Conservation (phyloP, 2,113 vertebrate genomes). For the Herpetotheres cachinnans region DNA sequence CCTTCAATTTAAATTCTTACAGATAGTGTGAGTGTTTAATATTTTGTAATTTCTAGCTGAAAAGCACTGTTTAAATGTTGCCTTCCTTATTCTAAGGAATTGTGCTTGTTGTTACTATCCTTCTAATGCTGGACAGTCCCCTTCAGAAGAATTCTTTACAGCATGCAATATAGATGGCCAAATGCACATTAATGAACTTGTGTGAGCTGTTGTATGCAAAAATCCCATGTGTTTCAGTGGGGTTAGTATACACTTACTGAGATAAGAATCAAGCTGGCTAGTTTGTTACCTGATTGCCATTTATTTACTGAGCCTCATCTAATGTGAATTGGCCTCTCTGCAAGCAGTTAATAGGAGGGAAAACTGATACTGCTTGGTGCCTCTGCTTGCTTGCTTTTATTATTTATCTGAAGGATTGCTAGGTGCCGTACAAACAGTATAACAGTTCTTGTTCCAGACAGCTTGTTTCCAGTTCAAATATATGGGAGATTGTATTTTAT, state of each 20-base stretch:
- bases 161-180: not conserved
- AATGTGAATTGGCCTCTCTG: not conserved
- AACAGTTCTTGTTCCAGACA: not conserved
- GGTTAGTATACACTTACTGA: accelerated
- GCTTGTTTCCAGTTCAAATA: not conserved
- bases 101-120: not conserved
- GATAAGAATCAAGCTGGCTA: not conserved
- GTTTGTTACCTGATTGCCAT: not conserved
- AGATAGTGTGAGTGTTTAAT: too few relatives aligned
- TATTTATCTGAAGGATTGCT: not conserved
- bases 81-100: not conserved
- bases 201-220: not conserved
- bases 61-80: not conserved
- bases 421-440: not conserved
- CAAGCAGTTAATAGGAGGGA: not conserved
- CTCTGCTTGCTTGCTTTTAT: not conserved
- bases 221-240: accelerated
- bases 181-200: not conserved
- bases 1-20: not conserved
- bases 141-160: not conserved
- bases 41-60: not conserved
- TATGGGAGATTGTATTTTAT: not conserved
- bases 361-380: not conserved
- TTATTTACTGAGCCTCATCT: not conserved
- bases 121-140: not conserved